Percentiles rank a stretch among this genome's conserved stretches.
phyloP scores from a whole-genome alignment of 1,140 invertebrate genomes.

The Drosophila nigromelanica region DNA sequence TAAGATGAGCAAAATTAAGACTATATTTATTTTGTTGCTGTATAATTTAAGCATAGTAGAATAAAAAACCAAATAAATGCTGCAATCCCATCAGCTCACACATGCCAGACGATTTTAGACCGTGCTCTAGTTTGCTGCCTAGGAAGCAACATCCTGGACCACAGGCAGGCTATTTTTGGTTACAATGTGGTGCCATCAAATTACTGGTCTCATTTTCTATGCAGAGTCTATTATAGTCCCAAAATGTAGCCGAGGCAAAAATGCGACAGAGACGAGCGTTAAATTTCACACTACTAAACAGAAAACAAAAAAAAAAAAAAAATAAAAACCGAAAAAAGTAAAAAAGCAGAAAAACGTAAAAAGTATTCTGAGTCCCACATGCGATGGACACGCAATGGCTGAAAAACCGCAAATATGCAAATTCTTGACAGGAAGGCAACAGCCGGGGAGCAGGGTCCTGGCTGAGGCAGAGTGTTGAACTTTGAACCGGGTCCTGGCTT shows the following conservation, averaged over 20 bases:
- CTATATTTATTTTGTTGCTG: constrained; percentile 5
- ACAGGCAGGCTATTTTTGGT: constrained; percentile 69
- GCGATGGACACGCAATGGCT: constrained; percentile 59
- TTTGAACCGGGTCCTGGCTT: constrained; percentile 59
- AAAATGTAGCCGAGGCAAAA: constrained; percentile 66
- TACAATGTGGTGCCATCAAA: constrained; percentile 78
- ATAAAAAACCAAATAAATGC: background rate
- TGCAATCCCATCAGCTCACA: constrained; percentile 11
- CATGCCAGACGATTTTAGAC: background rate
- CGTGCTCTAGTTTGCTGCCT: background rate
- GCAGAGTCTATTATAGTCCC: constrained; percentile 72
- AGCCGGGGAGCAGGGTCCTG: constrained; percentile 35
- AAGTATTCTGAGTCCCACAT: constrained; percentile 50
- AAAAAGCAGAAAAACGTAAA: constrained; percentile 23
- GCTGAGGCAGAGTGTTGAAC: constrained; percentile 66
- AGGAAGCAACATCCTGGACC: constrained; percentile 32
- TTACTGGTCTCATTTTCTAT: constrained; percentile 79
- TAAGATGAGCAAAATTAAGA: background rate
- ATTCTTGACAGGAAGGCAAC: constrained; percentile 71
- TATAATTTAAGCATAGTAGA: constrained; percentile 2
- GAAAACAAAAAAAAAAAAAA: constrained; percentile 13
- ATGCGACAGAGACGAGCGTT: constrained; percentile 77
- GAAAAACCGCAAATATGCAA: constrained; percentile 74
- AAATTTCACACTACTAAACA: constrained; percentile 73
- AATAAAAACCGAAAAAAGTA: constrained; percentile 25